These are phyloP conservation scores for Euwallacea fornicatus DNA, from an alignment of 1,140 invertebrate species.

Conservation along the genomic window DNA sequence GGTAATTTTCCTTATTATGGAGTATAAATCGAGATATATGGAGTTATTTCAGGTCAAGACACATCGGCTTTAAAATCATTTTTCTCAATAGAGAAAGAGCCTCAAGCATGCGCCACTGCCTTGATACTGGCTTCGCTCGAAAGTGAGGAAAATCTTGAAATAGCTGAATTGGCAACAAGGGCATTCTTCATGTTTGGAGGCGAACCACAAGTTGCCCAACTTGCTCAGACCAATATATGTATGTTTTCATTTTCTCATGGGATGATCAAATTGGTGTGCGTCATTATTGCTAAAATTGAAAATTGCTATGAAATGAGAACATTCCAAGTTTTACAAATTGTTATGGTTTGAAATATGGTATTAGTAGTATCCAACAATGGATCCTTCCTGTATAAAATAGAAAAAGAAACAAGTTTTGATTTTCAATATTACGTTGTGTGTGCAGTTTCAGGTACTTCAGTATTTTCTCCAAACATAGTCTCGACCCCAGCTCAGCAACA, in stretches of 20 bases:
- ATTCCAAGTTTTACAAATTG: too few relatives aligned
- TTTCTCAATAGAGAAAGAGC: conserved; percentile 78
- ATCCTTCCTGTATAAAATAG: too few relatives aligned
- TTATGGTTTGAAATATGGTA: too few relatives aligned
- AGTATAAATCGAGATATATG: not conserved
- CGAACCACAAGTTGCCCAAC: conserved; percentile 58
- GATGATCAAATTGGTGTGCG: not conserved
- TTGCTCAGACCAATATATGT: conserved; percentile 44
- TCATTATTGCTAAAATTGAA: too few relatives aligned
- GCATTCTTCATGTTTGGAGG: conserved; percentile 93
- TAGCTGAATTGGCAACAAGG: conserved; percentile 84
- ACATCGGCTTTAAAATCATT: conserved; percentile 81
- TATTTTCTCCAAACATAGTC: conserved; percentile 49
- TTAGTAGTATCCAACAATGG: too few relatives aligned
- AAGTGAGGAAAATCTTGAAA: conserved; percentile 67
- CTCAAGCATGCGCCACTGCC: conserved; percentile 88
- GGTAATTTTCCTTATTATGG: conserved; percentile 48
- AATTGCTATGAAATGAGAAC: too few relatives aligned
- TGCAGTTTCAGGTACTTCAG: conserved; percentile 42
- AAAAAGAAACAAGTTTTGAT: not conserved
- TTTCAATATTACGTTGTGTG: too few relatives aligned
- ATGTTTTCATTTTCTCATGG: conserved; percentile 11
- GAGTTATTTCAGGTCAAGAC: conserved; percentile 63
- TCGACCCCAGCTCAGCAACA: conserved; percentile 47
- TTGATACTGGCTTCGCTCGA: conserved; percentile 82